Evolutionary conservation across 2,113 vertebrate species (phyloP), one percentile per base, ranked within the genome.

Genomic region (Larimichthys polyactis): DNA sequence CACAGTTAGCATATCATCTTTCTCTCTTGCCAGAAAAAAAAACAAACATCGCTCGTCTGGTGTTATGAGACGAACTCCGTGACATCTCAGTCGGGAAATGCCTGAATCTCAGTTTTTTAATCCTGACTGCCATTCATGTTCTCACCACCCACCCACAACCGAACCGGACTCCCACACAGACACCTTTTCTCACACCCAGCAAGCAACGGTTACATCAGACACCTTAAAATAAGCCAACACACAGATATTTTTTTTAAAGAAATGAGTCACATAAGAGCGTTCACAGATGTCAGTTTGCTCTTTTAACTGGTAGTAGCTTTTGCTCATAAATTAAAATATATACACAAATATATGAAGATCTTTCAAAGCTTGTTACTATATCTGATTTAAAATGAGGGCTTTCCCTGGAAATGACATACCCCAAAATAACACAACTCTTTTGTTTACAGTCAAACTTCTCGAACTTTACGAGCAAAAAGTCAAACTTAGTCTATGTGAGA

Each of bases 211-310:
- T 84, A 60, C 77, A 87, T 85, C 84, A 85, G 58, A 69, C 36
- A 40, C 71, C 83, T 74, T 36, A 73, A 87, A 87, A 73, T 76
- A 79, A 77, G 20, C 46, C 49, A 7, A 24, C 57, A 63, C 71
- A 78, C 58, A 75, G 68, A 79, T 73, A 83, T 24, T 1, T 24
- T 24, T 77, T 54, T 40, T 9, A 8, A 40, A 6, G 60, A 81
- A 58, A 84, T 82, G 84, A 89, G 63, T 82, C 71, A 83, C 43
- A 54, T n/a, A 36, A 63, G 72, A 55, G 59, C 32, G 4, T 58
- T 76, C 59, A 32, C 11, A 74, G 15, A 58, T 64, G 51, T 51
- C 52, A 17, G 48, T 32, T 58, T 63, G 70, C 58, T 60, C 24
- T 19, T 52, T 52, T 52, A 5, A 19, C 49, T 54, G 52, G 27